These are phyloP conservation scores for Calidris pugnax DNA, from an alignment of 2,113 vertebrate species.

Conservation along the genomic window DNA sequence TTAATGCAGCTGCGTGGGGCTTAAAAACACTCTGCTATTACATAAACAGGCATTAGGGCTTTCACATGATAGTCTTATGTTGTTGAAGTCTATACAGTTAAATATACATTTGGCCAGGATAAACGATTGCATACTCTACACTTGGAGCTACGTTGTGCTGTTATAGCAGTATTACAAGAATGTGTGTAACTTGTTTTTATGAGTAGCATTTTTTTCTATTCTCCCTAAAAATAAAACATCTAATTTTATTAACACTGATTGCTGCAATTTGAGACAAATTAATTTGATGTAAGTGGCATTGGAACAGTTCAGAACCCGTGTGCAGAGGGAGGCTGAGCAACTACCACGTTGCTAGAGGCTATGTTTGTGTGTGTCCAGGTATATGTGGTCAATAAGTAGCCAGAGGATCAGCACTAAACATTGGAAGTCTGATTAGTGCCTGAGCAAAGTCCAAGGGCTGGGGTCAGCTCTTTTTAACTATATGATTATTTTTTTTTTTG, in stretches of 20 bases:
- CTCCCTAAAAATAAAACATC: background rate
- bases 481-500: background rate
- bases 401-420: conserved; percentile 7
- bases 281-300: background rate
- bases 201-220: background rate
- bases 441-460: conserved; percentile 47
- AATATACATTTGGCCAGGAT: background rate
- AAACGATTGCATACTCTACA: background rate
- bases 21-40: background rate
- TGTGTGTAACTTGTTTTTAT: background rate
- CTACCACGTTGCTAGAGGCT: background rate
- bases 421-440: background rate
- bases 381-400: conserved; percentile 61
- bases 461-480: background rate
- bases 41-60: background rate
- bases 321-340: background rate
- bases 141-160: background rate
- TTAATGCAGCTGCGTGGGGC: background rate
- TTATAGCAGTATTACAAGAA: background rate
- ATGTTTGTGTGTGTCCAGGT: background rate
- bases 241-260: background rate
- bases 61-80: background rate
- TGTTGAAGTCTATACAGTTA: background rate
- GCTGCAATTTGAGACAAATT: background rate
- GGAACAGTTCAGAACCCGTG: background rate